These are phyloP conservation scores for Eptatretus atami DNA, from an alignment of 2,797 vertebrate species.

Conservation along the genomic window DNA sequence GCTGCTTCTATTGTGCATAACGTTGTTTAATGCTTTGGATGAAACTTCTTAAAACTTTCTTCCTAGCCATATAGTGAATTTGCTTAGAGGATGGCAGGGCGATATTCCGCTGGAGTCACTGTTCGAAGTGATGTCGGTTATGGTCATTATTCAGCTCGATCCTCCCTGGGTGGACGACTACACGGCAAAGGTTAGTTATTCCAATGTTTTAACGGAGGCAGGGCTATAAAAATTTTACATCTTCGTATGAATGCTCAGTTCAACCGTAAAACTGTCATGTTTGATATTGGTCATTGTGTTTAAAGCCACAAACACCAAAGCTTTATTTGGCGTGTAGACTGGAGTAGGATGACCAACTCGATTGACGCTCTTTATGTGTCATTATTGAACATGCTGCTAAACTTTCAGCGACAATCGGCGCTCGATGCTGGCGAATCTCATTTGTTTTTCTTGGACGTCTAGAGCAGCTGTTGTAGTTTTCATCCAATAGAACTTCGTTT, in stretches of 20 bases:
- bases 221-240: neutral
- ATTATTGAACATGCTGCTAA: too few species aligned
- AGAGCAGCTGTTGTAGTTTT: too few species aligned
- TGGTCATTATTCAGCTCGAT: constrained; percentile 79
- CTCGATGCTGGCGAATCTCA: too few species aligned
- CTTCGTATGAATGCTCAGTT: neutral
- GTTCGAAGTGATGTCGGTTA: constrained; percentile 71
- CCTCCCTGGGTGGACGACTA: constrained; percentile 60
- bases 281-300: neutral
- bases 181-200: constrained; percentile 52
- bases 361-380: neutral
- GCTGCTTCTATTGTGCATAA: neutral
- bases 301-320: neutral
- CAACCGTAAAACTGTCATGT: neutral
- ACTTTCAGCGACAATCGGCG: too few species aligned
- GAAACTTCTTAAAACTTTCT: neutral
- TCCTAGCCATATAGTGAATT: constrained; percentile 30
- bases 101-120: constrained; percentile 42
- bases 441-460: too few species aligned
- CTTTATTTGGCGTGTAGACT: neutral
- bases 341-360: neutral
- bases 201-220: too few species aligned
- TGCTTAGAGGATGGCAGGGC: constrained; percentile 54
- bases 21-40: neutral
- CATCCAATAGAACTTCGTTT: too few species aligned